A percentile compares a stretch with the other conserved stretches of the same genome.
phyloP scores from a whole-genome alignment of 1,140 invertebrate species.

The Ceratosolen solmsi region DNA sequence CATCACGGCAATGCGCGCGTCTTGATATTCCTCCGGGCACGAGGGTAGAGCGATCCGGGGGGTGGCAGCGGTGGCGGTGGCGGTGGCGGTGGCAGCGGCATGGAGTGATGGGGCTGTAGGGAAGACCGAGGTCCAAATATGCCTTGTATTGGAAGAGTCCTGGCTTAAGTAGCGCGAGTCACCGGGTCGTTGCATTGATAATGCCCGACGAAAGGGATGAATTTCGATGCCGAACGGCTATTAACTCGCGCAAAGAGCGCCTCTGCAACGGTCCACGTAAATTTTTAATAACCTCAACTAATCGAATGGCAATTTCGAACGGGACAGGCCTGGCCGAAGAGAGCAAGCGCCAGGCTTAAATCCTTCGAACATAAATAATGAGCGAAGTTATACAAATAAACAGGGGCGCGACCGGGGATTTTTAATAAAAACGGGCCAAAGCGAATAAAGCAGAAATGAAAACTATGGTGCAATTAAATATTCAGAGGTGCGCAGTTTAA shows the following conservation, averaged over 20 bases:
- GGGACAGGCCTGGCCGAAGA: too few relatives aligned
- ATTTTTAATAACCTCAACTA: neutral
- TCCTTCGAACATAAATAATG: neutral
- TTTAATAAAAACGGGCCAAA: neutral
- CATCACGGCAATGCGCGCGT: neutral
- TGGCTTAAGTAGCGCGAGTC: too few relatives aligned
- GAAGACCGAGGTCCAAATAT: too few relatives aligned
- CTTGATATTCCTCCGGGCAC: neutral
- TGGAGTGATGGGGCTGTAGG: too few relatives aligned
- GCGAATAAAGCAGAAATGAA: neutral
- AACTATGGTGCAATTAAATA: slow-evolving; percentile 1
- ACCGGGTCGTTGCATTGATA: too few relatives aligned
- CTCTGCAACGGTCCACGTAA: neutral
- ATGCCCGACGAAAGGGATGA: too few relatives aligned
- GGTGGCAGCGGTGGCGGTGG: neutral
- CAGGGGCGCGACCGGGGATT: neutral
- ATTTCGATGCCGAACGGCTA: neutral
- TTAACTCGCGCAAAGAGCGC: neutral
- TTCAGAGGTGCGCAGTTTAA: neutral
- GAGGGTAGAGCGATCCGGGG: neutral
- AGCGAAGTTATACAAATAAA: neutral
- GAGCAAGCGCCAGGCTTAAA: neutral
- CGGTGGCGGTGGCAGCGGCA: neutral
- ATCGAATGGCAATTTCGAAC: neutral
- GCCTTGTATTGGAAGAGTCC: too few relatives aligned